phyloP scores from a whole-genome alignment of 2,113 vertebrate species.

The Pomatostomus ruficeps region DNA sequence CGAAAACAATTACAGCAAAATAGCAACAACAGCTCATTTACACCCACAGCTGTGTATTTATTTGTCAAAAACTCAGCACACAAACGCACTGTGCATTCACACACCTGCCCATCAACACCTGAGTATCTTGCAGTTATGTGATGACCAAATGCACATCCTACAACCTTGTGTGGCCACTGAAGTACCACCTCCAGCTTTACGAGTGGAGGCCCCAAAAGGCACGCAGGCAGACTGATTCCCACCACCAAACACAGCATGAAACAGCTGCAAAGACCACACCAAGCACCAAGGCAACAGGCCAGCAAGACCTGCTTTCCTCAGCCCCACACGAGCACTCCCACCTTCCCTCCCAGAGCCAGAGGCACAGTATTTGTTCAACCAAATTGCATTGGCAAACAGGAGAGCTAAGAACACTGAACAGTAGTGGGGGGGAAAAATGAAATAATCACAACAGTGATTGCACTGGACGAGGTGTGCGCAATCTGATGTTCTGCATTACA shows the following conservation, averaged over 20 bases:
- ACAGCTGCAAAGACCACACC: background rate
- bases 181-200: background rate
- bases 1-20: background rate
- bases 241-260: background rate
- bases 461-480: rapidly evolving
- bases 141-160: rapidly evolving
- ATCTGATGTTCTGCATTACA: background rate
- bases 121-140: rapidly evolving
- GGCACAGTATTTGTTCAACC: background rate
- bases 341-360: background rate
- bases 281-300: background rate
- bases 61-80: background rate
- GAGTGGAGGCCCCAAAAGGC: background rate
- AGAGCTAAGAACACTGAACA: background rate
- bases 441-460: background rate
- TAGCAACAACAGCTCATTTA: background rate
- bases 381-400: background rate
- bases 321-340: rapidly evolving
- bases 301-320: background rate
- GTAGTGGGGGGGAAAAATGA: background rate
- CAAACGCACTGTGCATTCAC: background rate
- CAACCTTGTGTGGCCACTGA: background rate
- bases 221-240: background rate
- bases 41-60: background rate
- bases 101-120: background rate